These are phyloP conservation scores for Falco biarmicus DNA, from an alignment of 2,797 vertebrate genomes.

Conservation along the genomic window DNA sequence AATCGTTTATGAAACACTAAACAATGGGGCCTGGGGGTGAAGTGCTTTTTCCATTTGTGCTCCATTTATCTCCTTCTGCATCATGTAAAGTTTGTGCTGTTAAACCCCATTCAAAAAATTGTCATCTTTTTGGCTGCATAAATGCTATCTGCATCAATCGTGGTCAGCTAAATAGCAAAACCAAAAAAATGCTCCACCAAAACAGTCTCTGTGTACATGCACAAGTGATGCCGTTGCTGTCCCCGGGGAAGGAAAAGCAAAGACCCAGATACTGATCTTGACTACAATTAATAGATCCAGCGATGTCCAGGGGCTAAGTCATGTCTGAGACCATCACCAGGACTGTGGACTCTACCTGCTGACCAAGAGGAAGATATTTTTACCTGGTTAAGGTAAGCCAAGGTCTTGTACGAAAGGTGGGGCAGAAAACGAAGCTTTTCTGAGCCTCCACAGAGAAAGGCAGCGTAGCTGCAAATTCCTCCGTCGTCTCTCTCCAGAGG, in stretches of 20 bases:
- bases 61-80: constrained; percentile 62
- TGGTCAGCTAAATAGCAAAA: not conserved
- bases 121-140: not conserved
- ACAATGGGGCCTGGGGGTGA: constrained; percentile 59
- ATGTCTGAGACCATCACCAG: not conserved
- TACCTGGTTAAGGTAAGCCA: not conserved
- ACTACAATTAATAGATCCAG: not conserved
- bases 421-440: not conserved
- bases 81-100: constrained; percentile 16
- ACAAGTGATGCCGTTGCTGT: not conserved
- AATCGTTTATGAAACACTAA: constrained; percentile 68
- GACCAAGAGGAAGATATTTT: not conserved
- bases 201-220: not conserved
- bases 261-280: not conserved
- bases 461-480: not conserved
- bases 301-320: not conserved
- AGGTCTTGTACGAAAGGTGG: not conserved
- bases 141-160: not conserved
- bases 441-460: not conserved
- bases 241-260: not conserved
- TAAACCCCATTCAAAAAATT: constrained; percentile 48
- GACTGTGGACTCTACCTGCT: fast-evolving
- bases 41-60: constrained; percentile 53
- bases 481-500: not conserved
- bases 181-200: not conserved